These are phyloP conservation scores for Troilus luridus DNA, from an alignment of 2,888 invertebrate species.

Conservation along the genomic window DNA sequence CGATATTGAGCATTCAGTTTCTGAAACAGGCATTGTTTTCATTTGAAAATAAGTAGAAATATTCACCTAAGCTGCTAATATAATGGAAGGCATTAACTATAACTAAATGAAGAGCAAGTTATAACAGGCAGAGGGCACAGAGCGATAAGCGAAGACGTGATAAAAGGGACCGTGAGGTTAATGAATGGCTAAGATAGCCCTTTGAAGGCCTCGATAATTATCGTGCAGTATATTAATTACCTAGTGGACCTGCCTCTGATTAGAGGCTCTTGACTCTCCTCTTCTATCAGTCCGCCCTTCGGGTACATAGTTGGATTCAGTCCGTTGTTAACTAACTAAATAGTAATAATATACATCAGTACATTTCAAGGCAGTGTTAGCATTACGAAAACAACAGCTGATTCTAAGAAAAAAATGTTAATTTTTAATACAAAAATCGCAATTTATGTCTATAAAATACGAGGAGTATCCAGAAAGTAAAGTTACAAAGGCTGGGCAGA, in stretches of 20 bases:
- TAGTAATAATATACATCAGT: background rate
- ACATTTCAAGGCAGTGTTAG: background rate
- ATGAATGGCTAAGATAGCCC: conserved; percentile 36
- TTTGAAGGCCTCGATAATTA: conserved; percentile 39
- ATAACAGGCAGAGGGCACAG: background rate
- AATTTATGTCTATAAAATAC: no score
- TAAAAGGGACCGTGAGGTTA: conserved; percentile 43
- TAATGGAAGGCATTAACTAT: background rate
- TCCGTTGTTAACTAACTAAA: background rate
- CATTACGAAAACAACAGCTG: no score
- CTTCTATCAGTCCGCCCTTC: background rate
- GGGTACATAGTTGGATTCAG: background rate
- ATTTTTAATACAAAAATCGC: no score
- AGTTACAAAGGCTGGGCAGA: no score
- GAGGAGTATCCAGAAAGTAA: no score
- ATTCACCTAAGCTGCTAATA: background rate
- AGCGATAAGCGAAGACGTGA: conserved; percentile 37
- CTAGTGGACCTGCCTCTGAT: background rate
- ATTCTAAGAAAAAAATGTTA: no score
- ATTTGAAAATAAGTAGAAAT: background rate
- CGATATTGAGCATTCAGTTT: background rate
- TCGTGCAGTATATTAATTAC: conserved; percentile 40
- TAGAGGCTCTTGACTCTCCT: conserved; percentile 10
- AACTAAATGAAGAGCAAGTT: background rate
- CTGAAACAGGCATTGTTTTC: background rate